Base-by-base conservation (phyloP, 2,888 invertebrate species). In the Nemotelus nigrinus region DNA sequence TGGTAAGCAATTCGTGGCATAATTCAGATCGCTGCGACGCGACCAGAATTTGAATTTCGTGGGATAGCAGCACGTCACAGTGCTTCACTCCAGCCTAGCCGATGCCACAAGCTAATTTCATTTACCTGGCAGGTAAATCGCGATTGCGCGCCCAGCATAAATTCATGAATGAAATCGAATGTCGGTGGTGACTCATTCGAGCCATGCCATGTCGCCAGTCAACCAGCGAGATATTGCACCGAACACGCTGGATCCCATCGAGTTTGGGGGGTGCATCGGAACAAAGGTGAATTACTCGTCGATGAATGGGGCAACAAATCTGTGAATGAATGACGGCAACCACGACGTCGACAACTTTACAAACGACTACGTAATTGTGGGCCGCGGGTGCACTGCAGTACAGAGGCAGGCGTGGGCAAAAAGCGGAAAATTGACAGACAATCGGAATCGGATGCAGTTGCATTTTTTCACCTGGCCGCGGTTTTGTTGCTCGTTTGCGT, bases 261-360 rank as follows among this genome's bases (percentile, higher is more conserved):
- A 39, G 39, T 5, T 57, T 10, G 39, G 63, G 63, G 63, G 43
- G 63, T 25, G 8, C 25, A 39, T 39, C 63, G 57, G 47, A 48
- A 68, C 77, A 77, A 79, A 79, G 78, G 79, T 77, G 79, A 78
- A 79, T 76, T 79, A 78, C 78, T 78, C 70, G 67, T 57, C 75
- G 53, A 44, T 77, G 79, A 77, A 79, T 77, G 77, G 78, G 78
- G 63, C 76, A 67, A 50, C 39, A 39, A 41, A 39, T 4, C 43
- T 7, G 48, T 47, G 45, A 25, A 60, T 45, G 45, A 60, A 72
- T 10, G 74, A 70, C 53, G 58, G 63, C 48, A 63, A 63, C 63
- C 41, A 41, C 50, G 63, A 25, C 25, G 25, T 25, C 25, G 25
- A 25, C 60, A 47, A 60, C 45, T n/a, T 25, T 39, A 47, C n/a